Base-by-base conservation (phyloP, 2,113 vertebrate species). In the Aspidoscelis tigris region DNA sequence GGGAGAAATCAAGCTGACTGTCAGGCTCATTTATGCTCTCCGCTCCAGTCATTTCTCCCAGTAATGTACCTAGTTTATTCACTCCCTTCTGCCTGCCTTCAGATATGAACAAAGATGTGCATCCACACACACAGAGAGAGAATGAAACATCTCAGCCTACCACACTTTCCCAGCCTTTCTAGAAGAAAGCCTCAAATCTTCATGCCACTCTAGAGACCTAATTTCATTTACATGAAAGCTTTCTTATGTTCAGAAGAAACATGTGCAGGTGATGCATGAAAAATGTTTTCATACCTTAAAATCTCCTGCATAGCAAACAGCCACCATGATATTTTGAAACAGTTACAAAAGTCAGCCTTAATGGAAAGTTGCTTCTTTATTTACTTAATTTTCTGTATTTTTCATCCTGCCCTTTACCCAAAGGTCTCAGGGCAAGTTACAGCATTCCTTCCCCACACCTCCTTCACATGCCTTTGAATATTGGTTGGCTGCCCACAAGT, bases 71-170 rank as follows among this genome's bases (percentile, higher is more conserved):
- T 39, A 24, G 16, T 12, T 81, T 77, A 47, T 58, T 84, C 8
- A 41, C n/a, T 81, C 47, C 71, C 55, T 68, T 69, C 44, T 2
- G 1, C 75, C 75, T 78, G 83, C 68, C 11, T 3, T 43, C 6
- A 39, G 70, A 69, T 0, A 53, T 21, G 5, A 3, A 33, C 0
- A 0, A 77, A 20, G 12, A 84, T 0, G 0, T 44, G 26, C 0
- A 3, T 85, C 39, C 47, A 50, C 47, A 50, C 47, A 50, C 47
- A 50, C 5, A 76, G 2, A 58, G 16, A 76, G 3, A 77, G 16
- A 41, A 6, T 4, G 8, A 66, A 9, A 4, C 41, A 43, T 12
- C 61, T 66, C 39, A 44, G 39, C 2, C 53, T 78, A 77, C 22
- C 44, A 70, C 18, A 39, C 68, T 84, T 88, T 81, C 78, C 14